phyloP scores from a whole-genome alignment of 2,797 vertebrate species.

The Chelmon rostratus region DNA sequence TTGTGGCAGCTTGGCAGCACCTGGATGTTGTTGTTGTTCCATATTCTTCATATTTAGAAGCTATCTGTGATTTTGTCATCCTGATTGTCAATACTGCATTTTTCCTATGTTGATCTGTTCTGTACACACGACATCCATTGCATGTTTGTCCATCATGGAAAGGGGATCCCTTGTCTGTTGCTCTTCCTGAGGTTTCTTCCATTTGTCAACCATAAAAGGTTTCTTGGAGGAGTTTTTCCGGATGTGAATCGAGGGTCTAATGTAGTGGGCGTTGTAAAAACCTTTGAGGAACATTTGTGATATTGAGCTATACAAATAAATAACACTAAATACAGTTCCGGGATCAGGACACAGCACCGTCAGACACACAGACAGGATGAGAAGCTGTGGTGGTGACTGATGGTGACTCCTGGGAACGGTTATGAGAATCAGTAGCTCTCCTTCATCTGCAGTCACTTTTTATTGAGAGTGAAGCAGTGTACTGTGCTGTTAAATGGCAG shows the following conservation, averaged over 20 bases:
- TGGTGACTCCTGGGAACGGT: conserved; percentile 24
- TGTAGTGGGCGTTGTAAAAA: neutral
- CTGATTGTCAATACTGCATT: neutral
- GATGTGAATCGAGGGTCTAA: too few relatives aligned
- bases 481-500: conserved; percentile 68
- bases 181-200: neutral
- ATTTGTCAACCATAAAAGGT: neutral
- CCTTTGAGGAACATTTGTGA: neutral
- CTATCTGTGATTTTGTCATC: neutral
- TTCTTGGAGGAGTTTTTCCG: neutral
- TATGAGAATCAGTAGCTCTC: conserved; percentile 29
- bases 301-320: neutral
- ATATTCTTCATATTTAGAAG: neutral
- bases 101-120: neutral
- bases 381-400: neutral
- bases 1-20: neutral
- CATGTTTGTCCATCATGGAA: neutral
- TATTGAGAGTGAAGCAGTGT: conserved; percentile 43
- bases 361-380: neutral
- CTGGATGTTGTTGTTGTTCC: neutral
- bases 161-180: neutral
- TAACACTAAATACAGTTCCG: neutral
- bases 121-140: neutral
- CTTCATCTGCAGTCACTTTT: conserved; percentile 50
- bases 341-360: too few relatives aligned